Conservation (phyloP, 1,140 invertebrate species). For the Eufriesea mexicana region DNA sequence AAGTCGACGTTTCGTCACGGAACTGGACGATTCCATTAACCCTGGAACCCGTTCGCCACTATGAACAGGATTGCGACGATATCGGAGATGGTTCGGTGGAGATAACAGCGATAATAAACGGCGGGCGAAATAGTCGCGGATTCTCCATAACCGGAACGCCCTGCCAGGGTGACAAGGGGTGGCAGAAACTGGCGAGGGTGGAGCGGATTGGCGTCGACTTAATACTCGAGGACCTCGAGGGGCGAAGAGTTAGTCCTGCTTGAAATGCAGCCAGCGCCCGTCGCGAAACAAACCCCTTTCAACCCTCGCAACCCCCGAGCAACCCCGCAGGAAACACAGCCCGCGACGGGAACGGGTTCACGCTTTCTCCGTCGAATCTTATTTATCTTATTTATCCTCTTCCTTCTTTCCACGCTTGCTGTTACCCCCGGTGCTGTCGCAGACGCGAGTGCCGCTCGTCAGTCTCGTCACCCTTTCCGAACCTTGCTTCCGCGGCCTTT, state of each 20-base stretch:
- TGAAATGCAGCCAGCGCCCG: slow-evolving; percentile 72
- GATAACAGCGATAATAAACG: slow-evolving; percentile 19
- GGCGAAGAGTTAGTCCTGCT: slow-evolving; percentile 67
- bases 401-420: background rate
- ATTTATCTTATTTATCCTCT: slow-evolving; percentile 52
- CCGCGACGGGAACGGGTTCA: slow-evolving; percentile 35
- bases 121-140: slow-evolving; percentile 7
- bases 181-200: background rate
- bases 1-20: background rate
- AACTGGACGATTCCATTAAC: slow-evolving; percentile 31
- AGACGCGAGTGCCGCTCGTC: background rate
- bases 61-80: slow-evolving; percentile 1
- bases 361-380: slow-evolving; percentile 27
- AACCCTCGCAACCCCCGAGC: background rate
- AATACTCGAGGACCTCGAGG: slow-evolving; percentile 62
- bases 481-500: background rate
- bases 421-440: background rate
- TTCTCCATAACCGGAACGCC: background rate
- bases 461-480: background rate
- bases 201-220: slow-evolving; percentile 60
- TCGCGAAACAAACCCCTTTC: slow-evolving; percentile 67
- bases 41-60: background rate
- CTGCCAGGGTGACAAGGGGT: background rate
- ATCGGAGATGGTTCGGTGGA: background rate
- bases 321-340: slow-evolving; percentile 30